Evolutionary conservation across 2,113 vertebrate species (phyloP), one percentile per base, ranked within the genome.

Genomic region (Centropus unirufus): DNA sequence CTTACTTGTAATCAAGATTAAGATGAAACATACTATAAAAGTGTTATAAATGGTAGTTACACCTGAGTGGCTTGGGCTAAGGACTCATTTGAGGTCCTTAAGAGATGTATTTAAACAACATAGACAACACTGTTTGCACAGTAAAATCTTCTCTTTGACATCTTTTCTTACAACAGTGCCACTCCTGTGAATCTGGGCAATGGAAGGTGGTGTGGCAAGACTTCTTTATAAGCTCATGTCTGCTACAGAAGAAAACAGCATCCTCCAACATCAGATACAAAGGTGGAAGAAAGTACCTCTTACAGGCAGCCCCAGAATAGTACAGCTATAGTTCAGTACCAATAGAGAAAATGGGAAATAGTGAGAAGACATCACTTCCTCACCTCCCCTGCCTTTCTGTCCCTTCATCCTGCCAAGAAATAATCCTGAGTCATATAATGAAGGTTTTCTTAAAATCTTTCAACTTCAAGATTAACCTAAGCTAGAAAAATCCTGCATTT

Each of bases 121-220:
- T 0, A 69, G 27, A 44, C 36, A 62, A 2, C 12, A 57, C 26
- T 55, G 11, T 69, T 69, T 52, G 14, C 36, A 20, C 3, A 1
- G 11, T 47, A 79, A 82, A 87, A 72, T 49, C 21, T 75, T 23
- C 57, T 72, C 24, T 72, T 42, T 74, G 78, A 8, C 15, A 29
- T 14, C 5, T 55, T 67, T 49, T 82, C 51, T 62, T 66, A 30
- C 32, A 58, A 16, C 1, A 3, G 16, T 62, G 12, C 18, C 30
- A 90, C 4, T 3, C 4, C 20, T 34, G 55, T 55, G 59, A 86
- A 73, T 67, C 18, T 75, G 69, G n/a, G 55, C 26, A 54, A 74
- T 0, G 3, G 21, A 36, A 18, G 1, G 1, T 0, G 3, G 14
- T 32, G 72, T 4, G 4, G 26, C 19, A 73, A 32, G 29, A 74